These are phyloP conservation scores for Geotrupes spiniger DNA, from an alignment of 2,888 invertebrate genomes.

Conservation along the genomic window DNA sequence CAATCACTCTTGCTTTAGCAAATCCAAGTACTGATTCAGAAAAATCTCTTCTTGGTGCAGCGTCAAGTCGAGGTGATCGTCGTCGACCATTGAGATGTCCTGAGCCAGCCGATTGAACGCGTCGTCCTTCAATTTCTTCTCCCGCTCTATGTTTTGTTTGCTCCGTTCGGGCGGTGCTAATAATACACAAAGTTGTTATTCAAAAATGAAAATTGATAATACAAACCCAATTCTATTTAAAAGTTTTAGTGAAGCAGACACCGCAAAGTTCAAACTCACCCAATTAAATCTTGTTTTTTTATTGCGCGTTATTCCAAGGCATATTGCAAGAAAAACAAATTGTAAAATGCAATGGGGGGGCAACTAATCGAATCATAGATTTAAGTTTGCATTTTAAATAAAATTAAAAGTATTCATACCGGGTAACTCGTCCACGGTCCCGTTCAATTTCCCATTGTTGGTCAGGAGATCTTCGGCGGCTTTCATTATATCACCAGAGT, in stretches of 20 bases:
- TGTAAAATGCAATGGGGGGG: too few species aligned
- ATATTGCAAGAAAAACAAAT: too few species aligned
- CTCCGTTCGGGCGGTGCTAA: slow-evolving; percentile 4
- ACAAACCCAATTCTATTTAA: too few species aligned
- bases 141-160: slow-evolving; percentile 20
- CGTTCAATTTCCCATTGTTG: slow-evolving; percentile 44
- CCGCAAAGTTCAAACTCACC: too few species aligned
- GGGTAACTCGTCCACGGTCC: slow-evolving; percentile 29
- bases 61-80: slow-evolving; percentile 72
- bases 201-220: neutral
- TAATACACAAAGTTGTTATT: slow-evolving; percentile 3
- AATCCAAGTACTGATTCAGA: slow-evolving; percentile 63
- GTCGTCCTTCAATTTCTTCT: slow-evolving; percentile 50
- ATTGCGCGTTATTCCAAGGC: too few species aligned
- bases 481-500: slow-evolving; percentile 55
- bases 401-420: too few species aligned
- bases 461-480: slow-evolving; percentile 61
- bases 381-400: neutral
- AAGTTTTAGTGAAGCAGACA: too few species aligned
- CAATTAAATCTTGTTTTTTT: too few species aligned
- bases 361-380: too few species aligned
- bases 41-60: slow-evolving; percentile 68
- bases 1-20: slow-evolving; percentile 47
- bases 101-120: slow-evolving; percentile 62
- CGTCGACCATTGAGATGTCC: slow-evolving; percentile 59